These are phyloP conservation scores for Tympanoctomys barrerae DNA, from an alignment of 2,797 vertebrate genomes.

Conservation along the genomic window DNA sequence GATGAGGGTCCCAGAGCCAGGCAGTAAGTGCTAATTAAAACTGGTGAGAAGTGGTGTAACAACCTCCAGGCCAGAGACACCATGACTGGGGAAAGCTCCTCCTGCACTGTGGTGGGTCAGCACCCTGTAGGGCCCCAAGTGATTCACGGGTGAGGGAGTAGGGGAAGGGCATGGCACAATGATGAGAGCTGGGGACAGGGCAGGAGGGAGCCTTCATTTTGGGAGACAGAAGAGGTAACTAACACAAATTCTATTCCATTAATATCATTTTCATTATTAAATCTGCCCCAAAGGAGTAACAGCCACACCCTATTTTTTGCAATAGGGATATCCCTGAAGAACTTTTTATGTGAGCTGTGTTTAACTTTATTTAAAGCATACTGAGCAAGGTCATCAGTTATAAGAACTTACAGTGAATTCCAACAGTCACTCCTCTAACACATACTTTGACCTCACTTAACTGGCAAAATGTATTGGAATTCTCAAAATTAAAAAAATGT, in stretches of 20 bases:
- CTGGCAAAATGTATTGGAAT: background rate
- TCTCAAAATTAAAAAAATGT: background rate
- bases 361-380: background rate
- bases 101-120: background rate
- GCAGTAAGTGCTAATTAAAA: background rate
- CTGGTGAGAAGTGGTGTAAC: background rate
- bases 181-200: background rate
- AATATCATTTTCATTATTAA: rapidly evolving
- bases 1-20: too few relatives aligned
- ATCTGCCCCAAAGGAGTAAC: background rate
- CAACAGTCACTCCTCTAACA: background rate
- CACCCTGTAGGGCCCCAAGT: rapidly evolving
- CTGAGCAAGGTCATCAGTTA: background rate
- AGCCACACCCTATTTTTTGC: background rate
- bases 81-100: background rate
- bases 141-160: rapidly evolving
- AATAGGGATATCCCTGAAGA: background rate
- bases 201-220: rapidly evolving
- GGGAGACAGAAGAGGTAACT: rapidly evolving
- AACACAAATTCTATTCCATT: background rate
- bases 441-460: background rate
- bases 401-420: background rate
- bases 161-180: too few relatives aligned
- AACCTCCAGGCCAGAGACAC: background rate
- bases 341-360: background rate